Conservation (phyloP, 2,797 vertebrate genomes). For the Myoxocephalus aenaeus region DNA sequence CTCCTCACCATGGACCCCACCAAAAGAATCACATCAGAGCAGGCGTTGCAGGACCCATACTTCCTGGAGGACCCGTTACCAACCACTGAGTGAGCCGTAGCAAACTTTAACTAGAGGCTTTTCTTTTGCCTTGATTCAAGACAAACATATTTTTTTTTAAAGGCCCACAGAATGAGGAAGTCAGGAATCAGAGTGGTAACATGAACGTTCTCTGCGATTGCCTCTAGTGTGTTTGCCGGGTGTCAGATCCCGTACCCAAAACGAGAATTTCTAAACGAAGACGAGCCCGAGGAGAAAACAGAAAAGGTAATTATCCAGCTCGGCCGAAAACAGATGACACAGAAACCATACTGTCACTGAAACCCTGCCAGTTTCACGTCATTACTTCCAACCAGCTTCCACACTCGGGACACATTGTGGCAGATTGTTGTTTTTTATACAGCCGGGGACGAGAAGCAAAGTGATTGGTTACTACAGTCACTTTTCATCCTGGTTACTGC, state of each 20-base stretch:
- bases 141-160: not conserved
- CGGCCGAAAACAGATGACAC: not conserved
- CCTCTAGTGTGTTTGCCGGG: constrained; percentile 94
- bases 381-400: not conserved
- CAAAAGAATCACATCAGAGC: constrained; percentile 97
- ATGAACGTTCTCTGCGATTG: constrained; percentile 10
- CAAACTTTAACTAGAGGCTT: not conserved
- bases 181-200: not conserved
- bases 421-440: not conserved
- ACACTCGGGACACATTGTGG: not conserved
- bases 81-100: constrained; percentile 91
- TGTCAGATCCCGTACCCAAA: constrained; percentile 99
- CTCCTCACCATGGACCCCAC: constrained; percentile 99
- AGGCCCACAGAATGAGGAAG: too few relatives aligned
- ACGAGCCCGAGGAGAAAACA: constrained; percentile 96
- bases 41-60: constrained; percentile 95
- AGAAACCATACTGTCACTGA: not conserved
- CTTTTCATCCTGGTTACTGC: too few relatives aligned
- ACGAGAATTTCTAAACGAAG: constrained; percentile 97
- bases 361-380: not conserved
- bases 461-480: not conserved
- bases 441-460: not conserved
- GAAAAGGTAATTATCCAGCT: constrained; percentile 89
- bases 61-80: constrained; percentile 97
- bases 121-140: constrained; percentile 10